Evolutionary conservation across 1,140 invertebrate genomes (phyloP), one percentile per base, ranked within the genome.

Genomic region (Colletes latitarsis): DNA sequence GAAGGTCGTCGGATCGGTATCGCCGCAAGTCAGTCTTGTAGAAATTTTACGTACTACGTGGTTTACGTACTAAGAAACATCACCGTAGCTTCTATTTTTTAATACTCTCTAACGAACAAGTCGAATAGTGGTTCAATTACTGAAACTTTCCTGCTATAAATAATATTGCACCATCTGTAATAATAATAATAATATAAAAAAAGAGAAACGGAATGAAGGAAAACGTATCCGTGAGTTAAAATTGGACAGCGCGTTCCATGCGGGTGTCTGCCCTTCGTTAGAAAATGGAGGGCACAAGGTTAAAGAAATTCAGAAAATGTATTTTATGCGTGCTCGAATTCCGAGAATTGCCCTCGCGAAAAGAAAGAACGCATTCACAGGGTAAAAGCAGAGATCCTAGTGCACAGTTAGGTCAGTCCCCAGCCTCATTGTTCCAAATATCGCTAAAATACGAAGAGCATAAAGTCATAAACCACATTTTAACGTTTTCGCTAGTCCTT

Each of bases 381-480:
- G 5, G 70, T 17, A n/a, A 66, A 66, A 66, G 70, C n/a, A 21
- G 6, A 8, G 4, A 14, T 80, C 17, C 12, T 6, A 1, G 1
- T 1, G 67, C 57, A 84, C 77, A 76, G 79, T 88, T 85, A 84
- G 86, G 81, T 82, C 77, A 62, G 57, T 15, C 52, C 30, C 79
- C n/a, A 62, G 55, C 0, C 46, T 77, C 66, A 85, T 89, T 89
- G 85, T 89, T 87, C 81, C 82, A 86, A 86, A 89, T 89, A 85
- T 84, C 80, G 77, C 72, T 83, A 87, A 89, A 89, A 89, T 85
- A 85, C 82, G 63, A 74, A 64, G 67, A 77, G 83, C 67, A 81
- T 81, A 81, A 86, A 86, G 82, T 72, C 83, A 88, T 90, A 89
- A 89, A 89, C 82, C 80, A 82, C 75, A 88, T 85, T 89, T 89